Evolutionary conservation across 2,888 invertebrate species (phyloP).

Genomic region (Nomada ferruginata): DNA sequence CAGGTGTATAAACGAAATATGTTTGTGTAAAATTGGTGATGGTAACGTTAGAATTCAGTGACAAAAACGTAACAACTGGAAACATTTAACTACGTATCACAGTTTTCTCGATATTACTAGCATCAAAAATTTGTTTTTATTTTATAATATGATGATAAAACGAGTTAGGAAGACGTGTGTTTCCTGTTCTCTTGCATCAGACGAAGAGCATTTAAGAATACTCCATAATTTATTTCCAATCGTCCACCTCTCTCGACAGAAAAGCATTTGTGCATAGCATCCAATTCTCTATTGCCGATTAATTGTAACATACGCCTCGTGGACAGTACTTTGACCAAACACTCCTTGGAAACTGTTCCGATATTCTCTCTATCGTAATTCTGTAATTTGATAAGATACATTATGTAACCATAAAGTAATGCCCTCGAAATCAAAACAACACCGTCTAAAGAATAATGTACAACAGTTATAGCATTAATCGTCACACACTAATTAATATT

Average conservation of each 20-base stretch:
- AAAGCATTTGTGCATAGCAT: constrained; percentile 91
- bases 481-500: not conserved
- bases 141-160: not conserved
- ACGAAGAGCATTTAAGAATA: constrained; percentile 88
- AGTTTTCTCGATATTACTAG: not conserved
- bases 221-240: constrained; percentile 89
- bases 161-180: constrained; percentile 62
- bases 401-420: too few relatives aligned
- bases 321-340: constrained; percentile 88
- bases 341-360: constrained; percentile 88
- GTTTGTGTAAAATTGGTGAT: not conserved
- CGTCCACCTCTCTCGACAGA: constrained; percentile 88
- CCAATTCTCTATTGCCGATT: constrained; percentile 88
- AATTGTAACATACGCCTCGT: constrained; percentile 87
- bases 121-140: not conserved
- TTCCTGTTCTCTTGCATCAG: constrained; percentile 85
- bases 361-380: constrained; percentile 89
- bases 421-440: not conserved
- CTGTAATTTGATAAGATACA: constrained; percentile 80
- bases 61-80: not conserved
- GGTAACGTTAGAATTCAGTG: not conserved
- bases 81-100: not conserved
- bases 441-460: not conserved
- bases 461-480: too few relatives aligned
- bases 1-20: not conserved